phyloP scores from a whole-genome alignment of 2,113 vertebrate genomes.

The Lamprologus speciosus region DNA sequence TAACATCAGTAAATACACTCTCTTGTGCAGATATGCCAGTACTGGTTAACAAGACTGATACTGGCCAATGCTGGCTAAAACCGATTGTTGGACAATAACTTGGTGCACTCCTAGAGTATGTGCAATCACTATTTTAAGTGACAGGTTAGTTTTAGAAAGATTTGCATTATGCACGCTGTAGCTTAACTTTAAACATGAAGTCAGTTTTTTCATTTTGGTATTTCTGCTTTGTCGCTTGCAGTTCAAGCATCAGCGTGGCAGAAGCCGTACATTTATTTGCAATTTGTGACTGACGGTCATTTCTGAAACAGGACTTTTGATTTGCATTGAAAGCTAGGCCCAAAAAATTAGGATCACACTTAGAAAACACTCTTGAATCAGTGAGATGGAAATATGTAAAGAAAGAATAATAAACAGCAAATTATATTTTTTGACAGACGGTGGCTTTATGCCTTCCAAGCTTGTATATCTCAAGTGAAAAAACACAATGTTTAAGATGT shows the following conservation, averaged over 20 bases:
- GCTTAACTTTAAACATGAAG: background rate
- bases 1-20: background rate
- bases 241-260: too few species aligned
- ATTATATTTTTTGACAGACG: too few species aligned
- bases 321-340: background rate
- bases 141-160: background rate
- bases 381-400: background rate
- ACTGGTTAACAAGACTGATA: background rate
- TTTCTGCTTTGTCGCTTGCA: background rate
- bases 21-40: background rate
- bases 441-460: background rate
- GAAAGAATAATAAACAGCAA: background rate
- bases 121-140: background rate
- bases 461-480: background rate
- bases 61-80: too few species aligned
- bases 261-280: background rate
- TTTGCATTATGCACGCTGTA: background rate
- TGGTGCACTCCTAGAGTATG: background rate
- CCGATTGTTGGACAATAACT: background rate
- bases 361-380: background rate
- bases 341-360: background rate
- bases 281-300: background rate
- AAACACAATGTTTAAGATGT: background rate
- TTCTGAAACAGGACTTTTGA: background rate
- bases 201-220: background rate